A percentile compares a stretch with the other conserved stretches of the same genome.
phyloP scores from a whole-genome alignment of 2,888 invertebrate genomes.

The Petrophora chlorosata region DNA sequence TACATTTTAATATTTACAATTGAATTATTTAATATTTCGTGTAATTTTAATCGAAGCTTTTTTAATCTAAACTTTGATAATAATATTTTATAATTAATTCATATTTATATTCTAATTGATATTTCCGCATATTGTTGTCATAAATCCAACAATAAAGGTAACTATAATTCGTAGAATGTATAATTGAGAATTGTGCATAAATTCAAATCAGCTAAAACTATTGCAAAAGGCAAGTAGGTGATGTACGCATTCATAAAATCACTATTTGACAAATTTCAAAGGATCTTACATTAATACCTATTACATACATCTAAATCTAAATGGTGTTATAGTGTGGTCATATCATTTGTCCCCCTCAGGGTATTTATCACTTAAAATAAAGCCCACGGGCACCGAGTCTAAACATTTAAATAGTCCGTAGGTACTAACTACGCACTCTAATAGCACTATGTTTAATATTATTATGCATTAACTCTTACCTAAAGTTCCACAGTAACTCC shows the following conservation, averaged over 20 bases:
- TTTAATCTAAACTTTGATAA: conserved; percentile 29
- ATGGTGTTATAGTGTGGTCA: conserved; percentile 75
- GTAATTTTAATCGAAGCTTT: conserved; percentile 31
- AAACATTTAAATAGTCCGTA: conserved; percentile 58
- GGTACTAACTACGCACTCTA: conserved; percentile 60
- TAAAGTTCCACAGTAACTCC: conserved; percentile 63
- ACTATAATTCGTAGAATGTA: conserved; percentile 65
- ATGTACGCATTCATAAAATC: conserved; percentile 63
- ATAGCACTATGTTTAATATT: conserved; percentile 72
- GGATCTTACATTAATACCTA: conserved; percentile 46
- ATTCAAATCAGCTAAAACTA: conserved; percentile 69
- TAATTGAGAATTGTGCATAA: conserved; percentile 70
- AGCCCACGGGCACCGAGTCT: conserved; percentile 54
- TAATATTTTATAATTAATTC: conserved; percentile 24
- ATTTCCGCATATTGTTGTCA: conserved; percentile 44
- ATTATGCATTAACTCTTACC: conserved; percentile 71
- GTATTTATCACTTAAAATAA: conserved; percentile 54
- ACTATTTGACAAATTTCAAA: conserved; percentile 56
- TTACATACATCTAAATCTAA: conserved; percentile 57
- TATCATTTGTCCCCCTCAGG: conserved; percentile 47
- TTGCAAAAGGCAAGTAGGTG: conserved; percentile 79
- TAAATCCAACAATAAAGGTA: conserved; percentile 65
- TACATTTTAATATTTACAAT: conserved; percentile 46
- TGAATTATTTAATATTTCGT: conserved; percentile 23
- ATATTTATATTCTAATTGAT: conserved; percentile 32